A percentile compares a stretch with the other conserved stretches of the same genome.
phyloP scores from a whole-genome alignment of 2,113 vertebrate species.

The Pseudois nayaur region DNA sequence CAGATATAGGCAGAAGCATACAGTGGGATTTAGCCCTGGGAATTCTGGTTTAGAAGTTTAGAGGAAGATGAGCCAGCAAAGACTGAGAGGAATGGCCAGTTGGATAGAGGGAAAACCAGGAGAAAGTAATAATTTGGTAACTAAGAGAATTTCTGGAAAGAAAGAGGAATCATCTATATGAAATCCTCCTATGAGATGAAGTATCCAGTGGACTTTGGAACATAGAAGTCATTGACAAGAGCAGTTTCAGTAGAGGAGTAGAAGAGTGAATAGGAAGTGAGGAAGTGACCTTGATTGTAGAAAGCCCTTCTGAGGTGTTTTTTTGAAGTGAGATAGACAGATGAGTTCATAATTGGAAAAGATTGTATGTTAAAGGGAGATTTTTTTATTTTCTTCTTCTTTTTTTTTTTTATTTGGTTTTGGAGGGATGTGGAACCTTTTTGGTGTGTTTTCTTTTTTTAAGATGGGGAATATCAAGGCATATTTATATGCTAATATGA shows the following conservation, averaged over 20 bases:
- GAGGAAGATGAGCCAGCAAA: neutral
- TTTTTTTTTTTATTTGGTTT: neutral
- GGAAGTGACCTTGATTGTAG: neutral
- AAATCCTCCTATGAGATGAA: neutral
- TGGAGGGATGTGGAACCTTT: neutral
- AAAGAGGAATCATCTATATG: neutral
- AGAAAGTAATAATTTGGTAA: neutral
- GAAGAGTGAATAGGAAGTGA: neutral
- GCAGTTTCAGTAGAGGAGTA: neutral
- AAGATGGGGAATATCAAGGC: neutral
- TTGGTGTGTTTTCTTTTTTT: neutral
- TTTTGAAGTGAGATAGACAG: neutral
- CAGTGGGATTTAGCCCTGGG: neutral
- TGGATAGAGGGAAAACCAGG: neutral
- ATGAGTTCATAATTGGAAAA: neutral
- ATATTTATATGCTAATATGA: neutral
- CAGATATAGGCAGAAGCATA: neutral
- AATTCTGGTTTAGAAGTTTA: neutral
- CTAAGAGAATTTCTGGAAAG: neutral
- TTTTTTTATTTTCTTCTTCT: neutral
- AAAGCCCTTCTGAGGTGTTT: neutral
- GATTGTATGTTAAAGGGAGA: neutral
- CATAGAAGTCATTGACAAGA: neutral
- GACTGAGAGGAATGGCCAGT: neutral
- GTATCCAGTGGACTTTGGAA: neutral